These are phyloP conservation scores for Sphyrna mokarran DNA, from an alignment of 2,113 vertebrate genomes.

Conservation along the genomic window DNA sequence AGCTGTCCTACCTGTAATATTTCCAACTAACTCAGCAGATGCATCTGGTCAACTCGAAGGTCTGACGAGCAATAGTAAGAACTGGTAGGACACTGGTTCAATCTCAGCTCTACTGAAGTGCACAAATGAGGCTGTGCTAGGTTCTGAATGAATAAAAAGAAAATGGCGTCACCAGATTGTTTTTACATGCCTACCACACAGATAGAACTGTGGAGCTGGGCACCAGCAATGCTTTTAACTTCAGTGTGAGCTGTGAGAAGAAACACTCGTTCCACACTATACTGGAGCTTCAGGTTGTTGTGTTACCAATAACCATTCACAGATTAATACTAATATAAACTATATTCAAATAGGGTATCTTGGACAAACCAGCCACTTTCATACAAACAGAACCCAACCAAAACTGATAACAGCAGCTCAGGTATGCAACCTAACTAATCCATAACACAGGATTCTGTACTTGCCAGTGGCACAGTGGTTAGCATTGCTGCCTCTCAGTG, in stretches of 20 bases:
- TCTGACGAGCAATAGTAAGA: not conserved
- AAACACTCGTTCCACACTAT: not conserved
- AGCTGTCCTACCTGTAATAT: not conserved
- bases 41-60: not conserved
- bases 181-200: not conserved
- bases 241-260: not conserved
- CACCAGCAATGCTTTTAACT: not conserved
- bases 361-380: not conserved
- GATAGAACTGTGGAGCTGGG: not conserved
- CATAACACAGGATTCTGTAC: too few species aligned
- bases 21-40: slow-evolving; percentile 24
- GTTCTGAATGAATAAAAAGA: not conserved
- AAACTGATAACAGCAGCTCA: too few species aligned
- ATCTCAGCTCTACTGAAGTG: not conserved
- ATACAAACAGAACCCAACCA: not conserved
- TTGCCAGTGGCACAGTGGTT: too few species aligned
- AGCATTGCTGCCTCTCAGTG: too few species aligned
- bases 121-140: not conserved
- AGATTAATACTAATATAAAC: not conserved
- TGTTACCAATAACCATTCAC: not conserved
- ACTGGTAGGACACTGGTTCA: not conserved
- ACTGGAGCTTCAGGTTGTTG: not conserved
- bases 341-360: not conserved
- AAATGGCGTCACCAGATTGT: not conserved
- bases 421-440: too few species aligned